Evolutionary conservation across 2,113 vertebrate species (phyloP).

Genomic region (Odocoileus hemionus): DNA sequence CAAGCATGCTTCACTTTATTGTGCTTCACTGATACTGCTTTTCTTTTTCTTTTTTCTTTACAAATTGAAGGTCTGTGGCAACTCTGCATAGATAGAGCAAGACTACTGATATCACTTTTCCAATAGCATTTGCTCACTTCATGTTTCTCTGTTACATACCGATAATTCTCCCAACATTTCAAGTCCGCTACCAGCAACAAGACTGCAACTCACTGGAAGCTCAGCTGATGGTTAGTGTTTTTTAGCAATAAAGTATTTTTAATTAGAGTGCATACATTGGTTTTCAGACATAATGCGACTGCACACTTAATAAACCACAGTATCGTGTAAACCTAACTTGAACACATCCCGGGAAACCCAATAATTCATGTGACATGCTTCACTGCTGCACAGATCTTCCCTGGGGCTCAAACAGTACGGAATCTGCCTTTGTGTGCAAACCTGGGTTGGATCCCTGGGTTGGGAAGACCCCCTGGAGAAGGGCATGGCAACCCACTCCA

Average conservation of each 20-base stretch:
- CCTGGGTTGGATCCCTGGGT: background rate
- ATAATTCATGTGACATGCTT: background rate
- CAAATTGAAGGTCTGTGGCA: background rate
- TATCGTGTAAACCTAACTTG: background rate
- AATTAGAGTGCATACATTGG: background rate
- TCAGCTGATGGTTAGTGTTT: background rate
- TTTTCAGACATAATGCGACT: background rate
- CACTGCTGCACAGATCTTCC: background rate
- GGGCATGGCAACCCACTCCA: background rate
- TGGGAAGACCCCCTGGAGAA: background rate
- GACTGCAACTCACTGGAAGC: background rate
- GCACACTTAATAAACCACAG: background rate
- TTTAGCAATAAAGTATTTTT: background rate
- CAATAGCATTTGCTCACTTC: background rate
- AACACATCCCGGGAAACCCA: background rate
- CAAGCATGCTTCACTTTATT: background rate
- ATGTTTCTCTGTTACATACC: background rate
- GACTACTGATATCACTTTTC: background rate
- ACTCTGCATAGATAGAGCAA: background rate
- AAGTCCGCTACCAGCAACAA: background rate
- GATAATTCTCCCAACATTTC: background rate
- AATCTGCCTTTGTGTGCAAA: background rate
- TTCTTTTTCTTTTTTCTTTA: background rate
- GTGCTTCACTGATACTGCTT: background rate
- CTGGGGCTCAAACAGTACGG: background rate